These are phyloP conservation scores for Gasteruption jaculator DNA, from an alignment of 2,888 invertebrate genomes.

Conservation along the genomic window DNA sequence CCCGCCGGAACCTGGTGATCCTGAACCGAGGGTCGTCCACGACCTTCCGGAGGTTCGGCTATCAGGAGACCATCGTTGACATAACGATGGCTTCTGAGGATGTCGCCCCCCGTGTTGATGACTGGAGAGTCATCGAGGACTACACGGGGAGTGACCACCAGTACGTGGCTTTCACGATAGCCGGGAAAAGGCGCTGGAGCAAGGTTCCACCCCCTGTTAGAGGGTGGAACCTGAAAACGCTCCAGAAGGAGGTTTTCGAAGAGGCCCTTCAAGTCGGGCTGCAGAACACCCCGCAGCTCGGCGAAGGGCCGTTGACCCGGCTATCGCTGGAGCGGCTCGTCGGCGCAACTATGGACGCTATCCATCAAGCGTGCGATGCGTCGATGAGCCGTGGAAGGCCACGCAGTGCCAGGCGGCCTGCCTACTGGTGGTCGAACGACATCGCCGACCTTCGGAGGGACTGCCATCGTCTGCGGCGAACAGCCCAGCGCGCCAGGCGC, in stretches of 20 bases:
- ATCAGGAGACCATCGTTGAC: slow-evolving; percentile 16
- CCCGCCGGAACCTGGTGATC: slow-evolving; percentile 21
- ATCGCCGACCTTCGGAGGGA: slow-evolving; percentile 22
- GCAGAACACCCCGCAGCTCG: too few species aligned
- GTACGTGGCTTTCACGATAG: slow-evolving; percentile 15
- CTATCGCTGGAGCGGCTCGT: background rate
- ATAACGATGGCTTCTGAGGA: slow-evolving; percentile 18
- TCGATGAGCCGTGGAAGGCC: slow-evolving; percentile 17
- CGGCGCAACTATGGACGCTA: slow-evolving; percentile 3
- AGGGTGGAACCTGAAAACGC: background rate
- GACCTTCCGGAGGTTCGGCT: slow-evolving; percentile 18
- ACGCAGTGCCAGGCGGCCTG: slow-evolving; percentile 13
- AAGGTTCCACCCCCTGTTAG: background rate
- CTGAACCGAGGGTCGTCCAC: slow-evolving; percentile 19
- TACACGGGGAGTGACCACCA: slow-evolving; percentile 24
- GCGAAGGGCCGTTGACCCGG: too few species aligned
- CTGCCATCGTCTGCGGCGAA: slow-evolving; percentile 17
- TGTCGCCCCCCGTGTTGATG: slow-evolving; percentile 9
- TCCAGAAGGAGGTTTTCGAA: too few species aligned
- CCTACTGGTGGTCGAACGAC: slow-evolving; percentile 28
- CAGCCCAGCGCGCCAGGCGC: slow-evolving; percentile 13
- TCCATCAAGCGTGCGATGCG: slow-evolving; percentile 13
- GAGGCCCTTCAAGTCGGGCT: too few species aligned
- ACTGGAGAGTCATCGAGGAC: too few species aligned
- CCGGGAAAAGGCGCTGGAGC: slow-evolving; percentile 8